Conservation (phyloP, 2,113 vertebrate genomes). For the Euleptes europaea region DNA sequence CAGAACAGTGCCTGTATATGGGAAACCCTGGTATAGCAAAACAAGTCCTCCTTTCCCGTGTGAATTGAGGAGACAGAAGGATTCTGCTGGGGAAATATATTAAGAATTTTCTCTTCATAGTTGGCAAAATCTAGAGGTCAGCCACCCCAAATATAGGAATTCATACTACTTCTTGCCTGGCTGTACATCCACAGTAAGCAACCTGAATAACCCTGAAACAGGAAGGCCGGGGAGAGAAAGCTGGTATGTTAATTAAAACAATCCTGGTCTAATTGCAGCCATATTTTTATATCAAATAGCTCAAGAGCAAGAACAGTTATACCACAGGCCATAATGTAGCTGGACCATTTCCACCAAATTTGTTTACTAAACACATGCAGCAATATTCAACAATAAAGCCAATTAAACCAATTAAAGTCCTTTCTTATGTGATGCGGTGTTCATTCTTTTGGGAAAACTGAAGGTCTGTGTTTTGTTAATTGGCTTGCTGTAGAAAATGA, state of each 20-base stretch:
- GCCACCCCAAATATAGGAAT: background rate
- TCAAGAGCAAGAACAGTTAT: background rate
- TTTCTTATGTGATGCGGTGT: background rate
- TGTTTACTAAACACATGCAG: constrained; percentile 2
- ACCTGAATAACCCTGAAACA: background rate
- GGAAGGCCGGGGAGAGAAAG: background rate
- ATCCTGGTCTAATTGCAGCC: background rate
- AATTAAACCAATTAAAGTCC: background rate
- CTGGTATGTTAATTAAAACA: background rate
- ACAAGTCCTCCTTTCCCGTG: background rate
- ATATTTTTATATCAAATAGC: background rate
- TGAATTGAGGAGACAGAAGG: background rate
- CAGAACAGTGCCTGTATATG: too few species aligned
- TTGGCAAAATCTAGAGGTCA: background rate
- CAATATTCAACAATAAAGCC: background rate
- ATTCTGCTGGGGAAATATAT: background rate
- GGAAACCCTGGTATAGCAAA: background rate
- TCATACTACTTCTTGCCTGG: background rate
- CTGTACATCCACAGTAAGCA: background rate
- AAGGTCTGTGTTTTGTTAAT: background rate
- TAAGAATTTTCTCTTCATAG: background rate
- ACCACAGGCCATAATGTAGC: background rate
- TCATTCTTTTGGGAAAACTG: background rate
- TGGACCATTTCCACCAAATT: background rate
- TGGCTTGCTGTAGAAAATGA: background rate